These are phyloP conservation scores for Equus quagga DNA, from an alignment of 2,113 vertebrate species.

Conservation along the genomic window DNA sequence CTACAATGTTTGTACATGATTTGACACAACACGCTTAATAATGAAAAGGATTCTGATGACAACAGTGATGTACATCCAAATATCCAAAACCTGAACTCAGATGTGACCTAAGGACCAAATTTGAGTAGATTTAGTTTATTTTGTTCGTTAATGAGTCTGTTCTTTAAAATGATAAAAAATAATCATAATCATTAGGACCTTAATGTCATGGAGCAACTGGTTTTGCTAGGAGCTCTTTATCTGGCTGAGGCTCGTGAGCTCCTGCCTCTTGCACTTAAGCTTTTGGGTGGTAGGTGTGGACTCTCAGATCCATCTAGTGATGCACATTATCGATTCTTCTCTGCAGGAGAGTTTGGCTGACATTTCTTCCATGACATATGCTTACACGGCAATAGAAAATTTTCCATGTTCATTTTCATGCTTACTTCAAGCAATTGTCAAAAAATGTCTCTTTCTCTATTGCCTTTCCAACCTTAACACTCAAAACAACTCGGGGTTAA, in stretches of 20 bases:
- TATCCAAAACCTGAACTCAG: not conserved
- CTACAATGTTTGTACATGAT: not conserved
- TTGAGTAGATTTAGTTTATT: not conserved
- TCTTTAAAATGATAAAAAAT: not conserved
- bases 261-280: not conserved
- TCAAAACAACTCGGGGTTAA: conserved; percentile 55
- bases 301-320: not conserved
- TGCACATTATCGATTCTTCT: not conserved
- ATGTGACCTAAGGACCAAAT: not conserved
- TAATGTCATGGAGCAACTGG: not conserved
- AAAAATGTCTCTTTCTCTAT: conserved; percentile 41
- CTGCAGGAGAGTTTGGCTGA: not conserved
- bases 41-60: not conserved
- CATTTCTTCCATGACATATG: not conserved
- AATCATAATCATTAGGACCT: not conserved
- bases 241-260: not conserved
- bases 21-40: not conserved
- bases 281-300: not conserved
- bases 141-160: not conserved
- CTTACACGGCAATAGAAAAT: conserved; percentile 16
- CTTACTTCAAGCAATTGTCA: conserved; percentile 31
- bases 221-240: not conserved
- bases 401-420: conserved; percentile 44
- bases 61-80: not conserved
- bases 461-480: conserved; percentile 4